Evolutionary conservation across 2,888 invertebrate genomes (phyloP).

Genomic region (Cetonia aurata): DNA sequence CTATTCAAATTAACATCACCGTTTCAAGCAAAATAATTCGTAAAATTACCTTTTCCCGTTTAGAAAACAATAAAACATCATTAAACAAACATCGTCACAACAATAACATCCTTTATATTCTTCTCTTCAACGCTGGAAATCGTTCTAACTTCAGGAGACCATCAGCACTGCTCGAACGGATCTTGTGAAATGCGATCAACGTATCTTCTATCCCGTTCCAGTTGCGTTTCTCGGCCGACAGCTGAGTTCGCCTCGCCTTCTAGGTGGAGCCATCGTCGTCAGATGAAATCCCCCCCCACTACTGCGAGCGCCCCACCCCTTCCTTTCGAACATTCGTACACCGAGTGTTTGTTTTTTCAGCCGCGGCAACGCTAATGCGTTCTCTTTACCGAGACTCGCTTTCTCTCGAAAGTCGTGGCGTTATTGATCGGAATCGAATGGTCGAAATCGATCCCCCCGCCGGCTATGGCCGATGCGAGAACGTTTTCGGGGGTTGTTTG

Average conservation of each 20-base stretch:
- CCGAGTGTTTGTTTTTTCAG: slow-evolving; percentile 25
- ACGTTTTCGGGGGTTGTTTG: neutral
- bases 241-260: slow-evolving; percentile 20
- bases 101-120: too few relatives aligned
- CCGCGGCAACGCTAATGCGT: neutral
- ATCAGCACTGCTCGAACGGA: slow-evolving; percentile 1
- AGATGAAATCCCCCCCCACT: neutral
- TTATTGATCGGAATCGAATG: slow-evolving; percentile 29
- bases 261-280: slow-evolving; percentile 28
- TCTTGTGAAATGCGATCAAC: slow-evolving; percentile 23
- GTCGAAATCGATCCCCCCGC: neutral
- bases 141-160: slow-evolving; percentile 8
- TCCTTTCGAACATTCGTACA: slow-evolving; percentile 4
- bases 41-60: too few relatives aligned
- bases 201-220: slow-evolving; percentile 27
- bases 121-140: neutral
- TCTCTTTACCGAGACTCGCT: neutral
- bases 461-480: neutral
- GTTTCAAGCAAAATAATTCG: too few relatives aligned
- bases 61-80: too few relatives aligned
- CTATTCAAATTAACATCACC: too few relatives aligned
- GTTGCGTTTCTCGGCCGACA: neutral
- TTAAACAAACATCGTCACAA: too few relatives aligned
- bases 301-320: slow-evolving; percentile 23
- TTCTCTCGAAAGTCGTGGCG: slow-evolving; percentile 1